Base-by-base conservation (phyloP, 1,140 invertebrate genomes). In the Drosophila nigrodunni region DNA sequence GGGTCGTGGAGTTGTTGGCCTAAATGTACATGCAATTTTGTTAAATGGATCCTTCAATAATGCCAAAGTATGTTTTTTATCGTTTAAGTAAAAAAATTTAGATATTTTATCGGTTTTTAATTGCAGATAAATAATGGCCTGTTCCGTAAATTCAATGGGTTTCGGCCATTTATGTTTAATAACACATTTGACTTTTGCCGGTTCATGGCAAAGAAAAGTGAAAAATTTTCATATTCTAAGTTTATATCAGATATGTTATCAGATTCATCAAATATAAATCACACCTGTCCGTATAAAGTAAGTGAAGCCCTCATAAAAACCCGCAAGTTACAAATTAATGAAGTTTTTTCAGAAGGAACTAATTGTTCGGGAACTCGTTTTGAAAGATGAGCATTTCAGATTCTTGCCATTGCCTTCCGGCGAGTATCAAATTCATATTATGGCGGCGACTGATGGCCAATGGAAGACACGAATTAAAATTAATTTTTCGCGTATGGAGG, bases 151-250 rank as follows among this genome's bases (percentile, higher is more conserved):
- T 62, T 15, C 9, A 78, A 44, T 41, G 76, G 72, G 10, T 78
- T 43, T 58, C 66, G 55, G 2, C 76, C 66, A 8, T 78, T 75
- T 37, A 37, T 78, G 18, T 70, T 59, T n/a, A 74, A 78, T 50
- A 0, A 0, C 0, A 30, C 25, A 5, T 0, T 0, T 30, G 25
- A 30, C 25, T 30, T 78, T 62, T 78, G 76, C 43, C 30, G 66
- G 2, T 21, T 65, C 41, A 62, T 74, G 55, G 47, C 35, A 4
- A 21, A 30, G 21, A 18, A 11, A 10, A 52, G 18, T 11, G 8
- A 10, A 2, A 25, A 18, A 49, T 7, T 67, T 4, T 13, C 44
- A 9, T 69, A 67, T 47, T 25, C 55, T 11, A 50, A 46, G 18
- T 0, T 77, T 0, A 21, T 77, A 6, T 35, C 57, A 8, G 44